Base-by-base conservation (phyloP, 2,888 invertebrate genomes). In the Pristionchus maxplancki region DNA sequence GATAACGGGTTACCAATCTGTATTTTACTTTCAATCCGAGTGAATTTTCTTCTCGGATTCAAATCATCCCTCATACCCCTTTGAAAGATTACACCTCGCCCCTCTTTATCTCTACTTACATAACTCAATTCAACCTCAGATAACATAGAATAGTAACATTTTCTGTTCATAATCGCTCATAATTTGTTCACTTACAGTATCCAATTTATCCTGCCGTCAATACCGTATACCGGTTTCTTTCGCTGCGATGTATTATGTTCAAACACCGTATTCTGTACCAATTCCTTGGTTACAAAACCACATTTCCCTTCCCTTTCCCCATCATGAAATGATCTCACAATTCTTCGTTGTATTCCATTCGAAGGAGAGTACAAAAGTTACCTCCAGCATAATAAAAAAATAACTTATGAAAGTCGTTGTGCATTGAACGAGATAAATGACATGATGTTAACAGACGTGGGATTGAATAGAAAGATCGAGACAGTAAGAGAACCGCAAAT, bases 291-390 rank as follows among this genome's bases (percentile, higher is more conserved):
- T 78, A 48, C 78, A 78, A 78, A 78, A 78, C 78, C 78, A 48
- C 17, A 44, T 78, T 78, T 40, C 78, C 44, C 37, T 37, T n/a
- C 37, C 71, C 71, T 78, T 74, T 28, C 78, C 44, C 44, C 24
- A 78, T 78, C 78, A 78, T 78, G 44, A 78, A 78, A 78, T 78
- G 78, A 78, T 78, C 78, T 78, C 78, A 78, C 78, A 20, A 40
- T 78, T 78, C 78, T 78, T 78, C 78, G 48, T 78, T 78, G 78
- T 78, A 78, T 78, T 78, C 78, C 78, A 78, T 44, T 78, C 78
- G 48, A 78, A 71, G 78, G 78, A 78, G 78, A 78, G 78, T 78
- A 78, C 78, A 78, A 78, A 78, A 78, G 78, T 44, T 44, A 78
- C 78, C 78, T 78, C 78, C 78, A 78, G 48, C 44, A 40, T 44